Percentiles rank a stretch among this genome's conserved stretches.
Evolutionary conservation across 2,113 vertebrate species (phyloP).

Genomic region (Sorex fumeus): DNA sequence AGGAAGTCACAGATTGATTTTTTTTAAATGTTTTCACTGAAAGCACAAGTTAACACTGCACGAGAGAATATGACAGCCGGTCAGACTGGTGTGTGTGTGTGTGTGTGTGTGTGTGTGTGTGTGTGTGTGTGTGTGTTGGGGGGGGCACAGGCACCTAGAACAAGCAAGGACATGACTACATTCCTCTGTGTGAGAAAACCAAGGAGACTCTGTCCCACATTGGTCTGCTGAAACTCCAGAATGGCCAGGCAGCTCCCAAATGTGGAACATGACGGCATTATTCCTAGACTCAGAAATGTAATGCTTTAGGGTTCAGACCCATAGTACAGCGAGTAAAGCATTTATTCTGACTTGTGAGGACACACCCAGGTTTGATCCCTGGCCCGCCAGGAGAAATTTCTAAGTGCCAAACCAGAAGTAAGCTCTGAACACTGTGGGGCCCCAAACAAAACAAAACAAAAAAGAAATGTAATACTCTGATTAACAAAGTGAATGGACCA

Average conservation of each 20-base stretch:
- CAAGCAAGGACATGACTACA: constrained; percentile 14
- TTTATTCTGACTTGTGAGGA: not conserved
- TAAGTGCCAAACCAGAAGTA: not conserved
- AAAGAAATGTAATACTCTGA: not conserved
- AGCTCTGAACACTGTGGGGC: no score
- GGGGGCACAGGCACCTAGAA: not conserved
- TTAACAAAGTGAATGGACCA: not conserved
- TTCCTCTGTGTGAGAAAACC: not conserved
- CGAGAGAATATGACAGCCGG: not conserved
- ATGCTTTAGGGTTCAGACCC: not conserved
- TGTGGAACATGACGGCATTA: not conserved
- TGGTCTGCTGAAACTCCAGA: not conserved
- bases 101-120: no score
- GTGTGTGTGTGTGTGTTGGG: not conserved
- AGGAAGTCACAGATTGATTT: constrained; percentile 26
- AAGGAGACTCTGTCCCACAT: constrained; percentile 16
- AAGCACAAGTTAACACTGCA: constrained; percentile 2
- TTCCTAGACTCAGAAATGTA: not conserved
- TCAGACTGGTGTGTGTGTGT: not conserved
- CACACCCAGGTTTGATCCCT: no score
- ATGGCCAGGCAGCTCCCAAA: not conserved
- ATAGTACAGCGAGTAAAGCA: no score
- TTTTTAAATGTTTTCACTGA: constrained; percentile 45
- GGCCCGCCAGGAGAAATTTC: not conserved
- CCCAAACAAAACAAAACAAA: no score